A percentile compares a stretch with the other conserved stretches of the same genome.
Conservation (phyloP, 2,113 vertebrate species). For the Cyprinodon tularosa region DNA sequence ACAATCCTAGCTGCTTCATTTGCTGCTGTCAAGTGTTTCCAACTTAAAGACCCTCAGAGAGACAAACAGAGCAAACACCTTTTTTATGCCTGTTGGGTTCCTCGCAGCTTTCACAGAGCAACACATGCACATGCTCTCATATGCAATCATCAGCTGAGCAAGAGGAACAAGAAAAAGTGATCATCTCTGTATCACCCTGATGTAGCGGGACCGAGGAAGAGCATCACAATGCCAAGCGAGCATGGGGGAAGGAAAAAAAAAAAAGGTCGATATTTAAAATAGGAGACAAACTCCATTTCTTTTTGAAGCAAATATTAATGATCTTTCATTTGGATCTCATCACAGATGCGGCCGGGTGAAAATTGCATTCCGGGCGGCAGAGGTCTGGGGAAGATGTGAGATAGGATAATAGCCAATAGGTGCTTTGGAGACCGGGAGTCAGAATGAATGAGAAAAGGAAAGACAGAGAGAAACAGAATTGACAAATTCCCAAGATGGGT, state of each 20-base stretch:
- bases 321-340: slow-evolving; percentile 88
- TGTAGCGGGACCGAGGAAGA: slow-evolving; percentile 46
- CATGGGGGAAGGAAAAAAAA: slow-evolving; percentile 6
- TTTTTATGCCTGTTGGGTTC: slow-evolving; percentile 52
- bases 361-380: slow-evolving; percentile 89
- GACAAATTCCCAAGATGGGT: slow-evolving; percentile 78
- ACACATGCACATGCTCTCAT: slow-evolving; percentile 37
- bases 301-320: slow-evolving; percentile 83
- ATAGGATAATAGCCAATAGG: slow-evolving; percentile 90
- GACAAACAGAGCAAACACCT: slow-evolving; percentile 57
- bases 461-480: slow-evolving; percentile 71
- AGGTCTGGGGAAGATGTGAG: slow-evolving; percentile 84
- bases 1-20: slow-evolving; percentile 49
- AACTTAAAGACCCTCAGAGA: slow-evolving; percentile 68
- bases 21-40: slow-evolving; percentile 57
- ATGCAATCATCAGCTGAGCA: slow-evolving; percentile 45
- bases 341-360: slow-evolving; percentile 80
- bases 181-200: slow-evolving; percentile 56
- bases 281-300: slow-evolving; percentile 70
- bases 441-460: slow-evolving; percentile 58
- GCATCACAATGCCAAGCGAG: slow-evolving; percentile 41
- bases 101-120: slow-evolving; percentile 24
- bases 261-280: slow-evolving; percentile 73
- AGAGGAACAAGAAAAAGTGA: slow-evolving; percentile 45
- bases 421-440: slow-evolving; percentile 67